Base-by-base conservation (phyloP, 2,888 invertebrate genomes). In the Limulus polyphemus region DNA sequence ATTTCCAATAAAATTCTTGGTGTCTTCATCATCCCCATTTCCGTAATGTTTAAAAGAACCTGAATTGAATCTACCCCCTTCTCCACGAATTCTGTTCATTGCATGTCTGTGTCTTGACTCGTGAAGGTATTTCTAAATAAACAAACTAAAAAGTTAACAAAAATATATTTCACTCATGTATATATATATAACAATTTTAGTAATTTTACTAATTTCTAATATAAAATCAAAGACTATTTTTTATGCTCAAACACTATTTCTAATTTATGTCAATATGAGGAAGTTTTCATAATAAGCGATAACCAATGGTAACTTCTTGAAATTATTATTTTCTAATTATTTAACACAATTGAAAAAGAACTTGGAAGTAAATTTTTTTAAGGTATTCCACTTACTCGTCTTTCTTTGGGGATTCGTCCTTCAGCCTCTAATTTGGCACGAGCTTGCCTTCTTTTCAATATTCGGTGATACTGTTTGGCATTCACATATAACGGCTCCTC, bases 401-500 rank as follows among this genome's bases (percentile, higher is more conserved):
- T 81, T 75, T 94, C 91, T 79, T 98, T 97, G 4, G 97, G 94
- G 76, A 99, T 97, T 77, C 94, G 88, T 17, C 94, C 94, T 74
- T 86, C 86, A 2, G 92, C 90, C 78, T 98, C 97, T 55, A 99
- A 79, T 77, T 91, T 93, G 3, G 97, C 97, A 58, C 99, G 78
- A 0, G 97, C 98, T 71, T 92, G 91, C 55, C 99, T 80, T 50
- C 98, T 80, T 77, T 97, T 97, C 58, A 99, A 79, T 73, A 99
- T 99, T 65, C 97, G 82, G 74, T 93, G 87, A 79, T 98, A 99
- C 76, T 99, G 99, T 73, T 97, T 89, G 32, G 97, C 97, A 79
- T 99, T 99, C 0, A 99, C 99, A 75, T 98, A 99, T 16, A 99
- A 79, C 0, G 98, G 92, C 73, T 97, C 95, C 74, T 97, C 97